phyloP scores from a whole-genome alignment of 2,797 vertebrate genomes.

The Onychomys leucogaster region DNA sequence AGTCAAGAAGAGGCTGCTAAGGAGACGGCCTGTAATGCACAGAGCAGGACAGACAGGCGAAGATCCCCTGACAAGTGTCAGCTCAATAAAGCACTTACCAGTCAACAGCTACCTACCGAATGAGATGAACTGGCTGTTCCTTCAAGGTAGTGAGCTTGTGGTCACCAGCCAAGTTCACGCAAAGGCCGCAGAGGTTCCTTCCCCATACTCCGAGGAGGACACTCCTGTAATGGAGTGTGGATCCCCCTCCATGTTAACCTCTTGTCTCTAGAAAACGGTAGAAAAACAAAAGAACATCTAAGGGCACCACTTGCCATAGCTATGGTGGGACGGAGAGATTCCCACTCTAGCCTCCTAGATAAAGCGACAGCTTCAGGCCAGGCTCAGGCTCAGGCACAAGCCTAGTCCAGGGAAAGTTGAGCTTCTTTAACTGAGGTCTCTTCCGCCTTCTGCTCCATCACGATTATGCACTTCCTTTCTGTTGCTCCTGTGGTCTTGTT shows the following conservation, averaged over 20 bases:
- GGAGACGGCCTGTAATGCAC: not conserved
- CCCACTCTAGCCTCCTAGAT: not conserved
- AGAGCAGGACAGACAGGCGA: not conserved
- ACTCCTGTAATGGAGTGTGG: not conserved
- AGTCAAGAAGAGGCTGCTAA: not conserved
- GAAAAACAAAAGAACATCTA: not conserved
- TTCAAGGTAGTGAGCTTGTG: not conserved
- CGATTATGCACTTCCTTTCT: not conserved
- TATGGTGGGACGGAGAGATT: not conserved
- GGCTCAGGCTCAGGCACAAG: not conserved
- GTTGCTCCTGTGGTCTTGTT: not conserved
- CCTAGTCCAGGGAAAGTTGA: not conserved
- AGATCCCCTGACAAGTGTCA: not conserved
- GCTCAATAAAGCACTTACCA: not conserved
- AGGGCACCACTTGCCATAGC: not conserved
- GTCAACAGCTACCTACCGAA: not conserved
- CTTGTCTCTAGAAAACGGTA: constrained; percentile 55
- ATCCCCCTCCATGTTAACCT: not conserved
- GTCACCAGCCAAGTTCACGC: not conserved
- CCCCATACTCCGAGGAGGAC: not conserved
- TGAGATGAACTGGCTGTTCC: not conserved
- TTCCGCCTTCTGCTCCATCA: constrained; percentile 32
- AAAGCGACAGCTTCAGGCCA: not conserved
- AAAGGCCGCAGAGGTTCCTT: not conserved
- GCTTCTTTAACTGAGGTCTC: not conserved